Percentiles rank a stretch among this genome's conserved stretches.
Conservation (phyloP, 2,113 vertebrate species). For the Spermophilus dauricus region DNA sequence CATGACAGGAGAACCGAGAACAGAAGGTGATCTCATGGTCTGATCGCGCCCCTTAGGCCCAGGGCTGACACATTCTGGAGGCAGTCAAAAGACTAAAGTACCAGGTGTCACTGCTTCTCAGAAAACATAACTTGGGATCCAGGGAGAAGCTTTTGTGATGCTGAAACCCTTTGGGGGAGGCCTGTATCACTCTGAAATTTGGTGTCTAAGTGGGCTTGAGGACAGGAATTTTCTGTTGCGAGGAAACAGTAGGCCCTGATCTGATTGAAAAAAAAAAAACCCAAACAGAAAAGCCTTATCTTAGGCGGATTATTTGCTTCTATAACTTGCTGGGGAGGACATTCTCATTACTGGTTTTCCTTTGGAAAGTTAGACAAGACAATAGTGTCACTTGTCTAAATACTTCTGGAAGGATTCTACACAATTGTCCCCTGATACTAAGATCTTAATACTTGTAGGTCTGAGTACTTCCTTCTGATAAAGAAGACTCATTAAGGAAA, state of each 20-base stretch:
- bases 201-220: background rate
- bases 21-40: background rate
- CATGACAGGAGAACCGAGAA: background rate
- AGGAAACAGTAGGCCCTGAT: slow-evolving; percentile 25
- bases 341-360: no score
- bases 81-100: background rate
- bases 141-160: background rate
- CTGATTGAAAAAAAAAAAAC: no score
- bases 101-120: background rate
- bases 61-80: background rate
- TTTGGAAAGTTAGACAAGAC: no score
- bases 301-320: no score
- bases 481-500: no score
- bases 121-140: slow-evolving; percentile 21
- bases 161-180: background rate
- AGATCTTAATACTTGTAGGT: no score
- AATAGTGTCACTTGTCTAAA: no score
- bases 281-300: no score
- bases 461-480: no score
- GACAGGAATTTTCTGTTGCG: background rate
- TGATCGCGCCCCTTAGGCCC: background rate
- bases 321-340: no score
- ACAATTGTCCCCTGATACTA: no score
- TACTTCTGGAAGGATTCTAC: no score
- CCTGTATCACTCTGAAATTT: background rate